A percentile compares a stretch with the other conserved stretches of the same genome.
These are phyloP conservation scores for Pavo muticus DNA, from an alignment of 2,113 vertebrate species.

Conservation along the genomic window DNA sequence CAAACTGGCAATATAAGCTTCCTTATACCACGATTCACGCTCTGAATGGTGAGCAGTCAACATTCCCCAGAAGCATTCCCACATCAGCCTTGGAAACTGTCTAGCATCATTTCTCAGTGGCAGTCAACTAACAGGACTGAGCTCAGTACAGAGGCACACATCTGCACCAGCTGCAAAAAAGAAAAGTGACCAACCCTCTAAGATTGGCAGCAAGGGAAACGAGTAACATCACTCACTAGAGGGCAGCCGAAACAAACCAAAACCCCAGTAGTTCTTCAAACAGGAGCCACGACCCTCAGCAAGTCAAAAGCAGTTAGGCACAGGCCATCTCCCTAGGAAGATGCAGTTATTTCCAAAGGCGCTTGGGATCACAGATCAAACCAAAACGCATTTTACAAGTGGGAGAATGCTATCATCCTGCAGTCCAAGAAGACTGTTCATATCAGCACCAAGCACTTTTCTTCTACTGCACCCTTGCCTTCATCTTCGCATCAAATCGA, in stretches of 20 bases:
- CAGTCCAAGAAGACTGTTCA: neutral
- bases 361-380: neutral
- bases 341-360: rapidly evolving
- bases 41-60: neutral
- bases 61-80: neutral
- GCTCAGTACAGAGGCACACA: neutral
- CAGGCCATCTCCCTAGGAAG: neutral
- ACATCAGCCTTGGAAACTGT: neutral
- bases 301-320: neutral
- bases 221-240: conserved; percentile 36
- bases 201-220: neutral
- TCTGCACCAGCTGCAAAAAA: too few species aligned
- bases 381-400: neutral
- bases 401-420: neutral
- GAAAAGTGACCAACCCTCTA: neutral
- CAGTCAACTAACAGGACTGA: neutral
- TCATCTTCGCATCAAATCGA: neutral
- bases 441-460: neutral
- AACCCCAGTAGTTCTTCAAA: neutral
- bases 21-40: neutral
- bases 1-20: neutral
- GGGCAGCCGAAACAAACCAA: conserved; percentile 63
- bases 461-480: neutral
- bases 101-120: neutral
- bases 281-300: rapidly evolving